A percentile compares a stretch with the other conserved stretches of the same genome.
Conservation (phyloP, 2,113 vertebrate species). For the Sturnus vulgaris region DNA sequence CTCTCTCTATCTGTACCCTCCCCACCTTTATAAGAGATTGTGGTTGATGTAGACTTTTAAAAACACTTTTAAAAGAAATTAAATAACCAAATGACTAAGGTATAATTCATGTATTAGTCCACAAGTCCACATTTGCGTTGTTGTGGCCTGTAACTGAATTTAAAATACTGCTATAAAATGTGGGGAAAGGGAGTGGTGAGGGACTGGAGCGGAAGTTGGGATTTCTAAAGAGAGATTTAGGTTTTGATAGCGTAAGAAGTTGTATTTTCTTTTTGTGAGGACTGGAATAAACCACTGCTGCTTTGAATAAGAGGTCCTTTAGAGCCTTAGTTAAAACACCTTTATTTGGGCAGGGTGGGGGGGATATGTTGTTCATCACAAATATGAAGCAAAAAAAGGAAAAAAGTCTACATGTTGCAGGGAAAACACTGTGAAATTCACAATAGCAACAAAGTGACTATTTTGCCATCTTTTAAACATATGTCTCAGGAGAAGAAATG, state of each 20-base stretch:
- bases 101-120: not conserved
- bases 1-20: not conserved
- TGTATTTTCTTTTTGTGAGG: slow-evolving; percentile 40
- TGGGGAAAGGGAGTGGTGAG: not conserved
- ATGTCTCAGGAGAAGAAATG: slow-evolving; percentile 73
- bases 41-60: not conserved
- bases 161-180: slow-evolving; percentile 24
- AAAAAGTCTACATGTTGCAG: slow-evolving; percentile 62
- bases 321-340: slow-evolving; percentile 48
- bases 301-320: slow-evolving; percentile 57
- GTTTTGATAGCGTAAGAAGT: slow-evolving; percentile 40
- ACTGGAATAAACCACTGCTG: slow-evolving; percentile 54
- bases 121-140: not conserved
- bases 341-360: not conserved
- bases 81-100: not conserved
- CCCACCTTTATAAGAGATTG: not conserved
- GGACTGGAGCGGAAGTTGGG: not conserved
- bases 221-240: not conserved
- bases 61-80: not conserved
- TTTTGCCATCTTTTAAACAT: slow-evolving; percentile 72
- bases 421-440: slow-evolving; percentile 80
- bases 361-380: slow-evolving; percentile 49
- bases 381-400: slow-evolving; percentile 66
- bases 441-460: slow-evolving; percentile 72
- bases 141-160: slow-evolving; percentile 2